These are phyloP conservation scores for Syngnathus typhle DNA, from an alignment of 2,113 vertebrate species.

Conservation along the genomic window DNA sequence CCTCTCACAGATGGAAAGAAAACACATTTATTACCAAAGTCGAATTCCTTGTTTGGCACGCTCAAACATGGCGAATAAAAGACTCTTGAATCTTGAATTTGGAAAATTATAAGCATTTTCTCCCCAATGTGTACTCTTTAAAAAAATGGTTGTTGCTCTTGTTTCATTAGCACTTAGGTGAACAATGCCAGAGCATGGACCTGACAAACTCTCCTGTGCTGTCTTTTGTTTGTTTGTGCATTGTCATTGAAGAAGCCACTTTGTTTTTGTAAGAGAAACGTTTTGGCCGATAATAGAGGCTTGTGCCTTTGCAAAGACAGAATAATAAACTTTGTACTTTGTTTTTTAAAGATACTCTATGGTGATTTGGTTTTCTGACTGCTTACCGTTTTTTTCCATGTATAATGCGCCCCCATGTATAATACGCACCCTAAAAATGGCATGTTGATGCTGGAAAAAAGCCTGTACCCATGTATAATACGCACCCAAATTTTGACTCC, in stretches of 20 bases:
- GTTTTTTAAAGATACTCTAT: constrained; percentile 4
- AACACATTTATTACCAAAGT: too few species aligned
- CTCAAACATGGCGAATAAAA: too few species aligned
- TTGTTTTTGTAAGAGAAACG: constrained; percentile 76
- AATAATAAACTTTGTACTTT: constrained; percentile 99
- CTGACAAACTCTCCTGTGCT: constrained; percentile 15
- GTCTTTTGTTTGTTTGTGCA: constrained; percentile 13
- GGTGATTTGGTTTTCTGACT: too few species aligned
- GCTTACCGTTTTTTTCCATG: too few species aligned
- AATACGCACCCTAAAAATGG: too few species aligned
- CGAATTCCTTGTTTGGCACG: too few species aligned
- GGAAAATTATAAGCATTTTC: neutral
- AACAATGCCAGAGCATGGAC: constrained; percentile 21
- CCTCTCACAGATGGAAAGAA: constrained; percentile 42
- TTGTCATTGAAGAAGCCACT: constrained; percentile 82
- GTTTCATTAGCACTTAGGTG: constrained; percentile 69
- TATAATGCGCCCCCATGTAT: too few species aligned
- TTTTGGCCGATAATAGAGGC: constrained; percentile 80
- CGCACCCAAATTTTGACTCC: too few species aligned
- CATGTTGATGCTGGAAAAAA: too few species aligned
- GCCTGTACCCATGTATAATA: too few species aligned
- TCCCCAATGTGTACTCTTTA: neutral
- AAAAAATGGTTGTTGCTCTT: neutral
- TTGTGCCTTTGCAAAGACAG: constrained; percentile 98
- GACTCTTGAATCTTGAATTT: too few species aligned